Percentiles rank a stretch among this genome's conserved stretches.
Evolutionary conservation across 2,888 invertebrate species (phyloP).

Genomic region (Merodon equestris): DNA sequence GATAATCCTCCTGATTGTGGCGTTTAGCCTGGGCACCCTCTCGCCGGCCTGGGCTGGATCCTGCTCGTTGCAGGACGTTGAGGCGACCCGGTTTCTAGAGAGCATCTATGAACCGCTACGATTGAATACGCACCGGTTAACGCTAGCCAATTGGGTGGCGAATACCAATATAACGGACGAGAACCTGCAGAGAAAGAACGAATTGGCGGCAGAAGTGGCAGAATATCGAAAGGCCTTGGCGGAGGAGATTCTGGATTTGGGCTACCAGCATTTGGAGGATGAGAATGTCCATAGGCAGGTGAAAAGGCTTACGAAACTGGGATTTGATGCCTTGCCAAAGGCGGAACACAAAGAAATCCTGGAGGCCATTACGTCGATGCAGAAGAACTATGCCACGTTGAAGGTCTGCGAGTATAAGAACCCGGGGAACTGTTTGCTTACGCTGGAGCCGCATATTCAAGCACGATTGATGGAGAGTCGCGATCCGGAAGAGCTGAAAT

Average conservation of each 20-base stretch:
- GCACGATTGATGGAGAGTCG: slow-evolving; percentile 85
- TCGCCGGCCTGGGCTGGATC: slow-evolving; percentile 28
- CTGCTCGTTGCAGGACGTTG: slow-evolving; percentile 17
- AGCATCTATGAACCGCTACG: slow-evolving; percentile 32
- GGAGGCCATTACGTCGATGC: slow-evolving; percentile 85
- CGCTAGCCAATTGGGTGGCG: slow-evolving; percentile 53
- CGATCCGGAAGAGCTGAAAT: slow-evolving; percentile 87
- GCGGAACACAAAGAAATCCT: slow-evolving; percentile 82
- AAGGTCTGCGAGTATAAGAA: slow-evolving; percentile 86
- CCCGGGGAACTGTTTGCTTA: slow-evolving; percentile 82
- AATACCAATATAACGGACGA: slow-evolving; percentile 85
- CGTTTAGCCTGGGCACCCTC: slow-evolving; percentile 44
- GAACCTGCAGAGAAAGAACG: slow-evolving; percentile 81
- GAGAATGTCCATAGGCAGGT: slow-evolving; percentile 86
- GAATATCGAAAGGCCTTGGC: slow-evolving; percentile 74
- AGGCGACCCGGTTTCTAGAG: slow-evolving; percentile 30
- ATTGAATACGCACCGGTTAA: slow-evolving; percentile 10
- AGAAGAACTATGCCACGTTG: slow-evolving; percentile 86
- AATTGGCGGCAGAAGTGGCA: slow-evolving; percentile 72
- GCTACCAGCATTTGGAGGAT: slow-evolving; percentile 86
- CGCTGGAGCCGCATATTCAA: slow-evolving; percentile 83
- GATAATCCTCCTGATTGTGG: slow-evolving; percentile 42
- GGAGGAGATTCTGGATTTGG: slow-evolving; percentile 79
- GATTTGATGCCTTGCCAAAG: slow-evolving; percentile 84
- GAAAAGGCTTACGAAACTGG: slow-evolving; percentile 84